Percentiles rank a stretch among this genome's conserved stretches.
phyloP scores from a whole-genome alignment of 2,113 vertebrate genomes.

The Chlamydotis undulata region DNA sequence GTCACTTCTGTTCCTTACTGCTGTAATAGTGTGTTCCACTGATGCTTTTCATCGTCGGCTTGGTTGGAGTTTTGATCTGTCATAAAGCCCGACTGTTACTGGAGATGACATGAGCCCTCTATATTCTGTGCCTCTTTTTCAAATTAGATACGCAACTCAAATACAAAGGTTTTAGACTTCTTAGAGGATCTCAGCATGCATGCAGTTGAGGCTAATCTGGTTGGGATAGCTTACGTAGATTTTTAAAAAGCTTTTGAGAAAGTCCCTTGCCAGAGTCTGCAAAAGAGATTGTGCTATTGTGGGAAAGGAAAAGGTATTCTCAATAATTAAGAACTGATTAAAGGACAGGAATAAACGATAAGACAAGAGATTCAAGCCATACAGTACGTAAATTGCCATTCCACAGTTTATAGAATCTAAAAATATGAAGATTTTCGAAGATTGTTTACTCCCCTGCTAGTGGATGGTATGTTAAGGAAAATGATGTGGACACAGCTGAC shows the following conservation, averaged over 20 bases:
- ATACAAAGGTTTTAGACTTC: not conserved
- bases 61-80: not conserved
- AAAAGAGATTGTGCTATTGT: not conserved
- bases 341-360: not conserved
- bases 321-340: not conserved
- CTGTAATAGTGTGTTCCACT: not conserved
- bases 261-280: not conserved
- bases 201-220: not conserved
- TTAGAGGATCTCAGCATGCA: accelerated
- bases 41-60: not conserved
- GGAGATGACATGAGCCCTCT: not conserved
- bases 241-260: not conserved
- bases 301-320: not conserved
- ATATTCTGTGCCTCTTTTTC: not conserved
- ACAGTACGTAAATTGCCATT: not conserved
- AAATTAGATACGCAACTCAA: not conserved
- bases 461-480: not conserved
- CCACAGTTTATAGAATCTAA: not conserved
- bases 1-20: not conserved
- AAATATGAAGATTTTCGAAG: not conserved
- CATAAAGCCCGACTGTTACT: not conserved
- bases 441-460: not conserved
- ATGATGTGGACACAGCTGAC: not conserved
- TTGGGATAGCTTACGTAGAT: not conserved
- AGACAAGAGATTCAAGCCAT: not conserved